Evolutionary conservation across 1,140 invertebrate species (phyloP).

Genomic region (Aculops lycopersici): DNA sequence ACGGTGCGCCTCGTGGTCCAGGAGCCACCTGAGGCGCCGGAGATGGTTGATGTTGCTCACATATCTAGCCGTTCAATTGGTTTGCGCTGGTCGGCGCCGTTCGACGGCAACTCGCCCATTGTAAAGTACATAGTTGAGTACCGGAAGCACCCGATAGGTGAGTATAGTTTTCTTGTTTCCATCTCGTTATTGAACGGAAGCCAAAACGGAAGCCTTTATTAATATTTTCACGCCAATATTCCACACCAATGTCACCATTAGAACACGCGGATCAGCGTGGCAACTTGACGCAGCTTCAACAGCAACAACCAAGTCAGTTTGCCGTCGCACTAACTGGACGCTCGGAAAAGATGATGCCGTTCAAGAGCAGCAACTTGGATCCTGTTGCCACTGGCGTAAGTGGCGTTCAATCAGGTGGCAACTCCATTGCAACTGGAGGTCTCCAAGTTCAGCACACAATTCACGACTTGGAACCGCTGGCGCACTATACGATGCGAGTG

Average conservation of each 20-base stretch:
- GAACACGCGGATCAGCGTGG: not conserved
- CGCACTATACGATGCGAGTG: slow-evolving; percentile 61
- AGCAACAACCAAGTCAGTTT: not conserved
- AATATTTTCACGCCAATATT: not conserved
- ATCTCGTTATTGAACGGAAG: not conserved
- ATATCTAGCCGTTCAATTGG: slow-evolving; percentile 9
- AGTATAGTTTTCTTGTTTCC: not conserved
- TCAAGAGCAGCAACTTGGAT: too few species aligned
- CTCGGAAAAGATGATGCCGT: too few species aligned
- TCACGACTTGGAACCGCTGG: slow-evolving; percentile 39
- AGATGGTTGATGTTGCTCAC: slow-evolving; percentile 10
- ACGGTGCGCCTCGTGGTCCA: slow-evolving; percentile 15
- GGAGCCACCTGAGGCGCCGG: slow-evolving; percentile 12
- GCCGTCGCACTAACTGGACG: too few species aligned
- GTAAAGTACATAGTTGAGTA: slow-evolving; percentile 11
- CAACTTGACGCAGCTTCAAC: not conserved
- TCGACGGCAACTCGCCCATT: slow-evolving; percentile 12
- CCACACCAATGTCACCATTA: not conserved
- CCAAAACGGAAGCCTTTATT: not conserved
- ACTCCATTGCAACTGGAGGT: too few species aligned
- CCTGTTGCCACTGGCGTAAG: too few species aligned
- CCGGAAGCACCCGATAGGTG: slow-evolving; percentile 5
- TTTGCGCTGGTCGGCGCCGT: slow-evolving; percentile 10
- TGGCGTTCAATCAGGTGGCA: too few species aligned
- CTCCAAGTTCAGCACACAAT: too few species aligned